phyloP scores from a whole-genome alignment of 1,140 invertebrate species.

The Limonius californicus region DNA sequence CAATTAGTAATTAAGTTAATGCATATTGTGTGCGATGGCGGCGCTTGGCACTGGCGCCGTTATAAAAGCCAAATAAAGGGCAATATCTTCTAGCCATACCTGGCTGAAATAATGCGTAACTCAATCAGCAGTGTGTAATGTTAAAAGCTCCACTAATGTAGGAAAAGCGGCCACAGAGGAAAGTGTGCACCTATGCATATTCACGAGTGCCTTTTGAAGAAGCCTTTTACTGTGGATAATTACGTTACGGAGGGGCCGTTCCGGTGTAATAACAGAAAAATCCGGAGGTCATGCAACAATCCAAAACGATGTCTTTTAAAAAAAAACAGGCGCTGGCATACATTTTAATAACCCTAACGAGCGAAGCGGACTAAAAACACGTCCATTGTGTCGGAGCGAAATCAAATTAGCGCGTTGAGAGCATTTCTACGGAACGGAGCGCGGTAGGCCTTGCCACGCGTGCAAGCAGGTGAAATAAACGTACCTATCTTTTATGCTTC shows the following conservation, averaged over 20 bases:
- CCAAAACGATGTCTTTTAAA: not conserved
- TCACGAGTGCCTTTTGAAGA: not conserved
- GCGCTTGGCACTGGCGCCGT: too few relatives aligned
- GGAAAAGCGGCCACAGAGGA: too few relatives aligned
- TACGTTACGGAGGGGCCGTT: not conserved
- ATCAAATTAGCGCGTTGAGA: not conserved
- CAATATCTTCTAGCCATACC: too few relatives aligned
- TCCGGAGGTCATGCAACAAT: not conserved
- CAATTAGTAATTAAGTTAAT: too few relatives aligned
- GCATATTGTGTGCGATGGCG: too few relatives aligned
- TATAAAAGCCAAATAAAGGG: too few relatives aligned
- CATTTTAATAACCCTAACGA: conserved; percentile 1
- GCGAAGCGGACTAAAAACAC: conserved; percentile 1
- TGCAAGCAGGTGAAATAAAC: not conserved
- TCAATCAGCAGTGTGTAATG: too few relatives aligned
- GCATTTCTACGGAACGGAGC: not conserved
- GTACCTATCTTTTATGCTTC: not conserved
- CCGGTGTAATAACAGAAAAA: not conserved
- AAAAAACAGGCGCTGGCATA: not conserved
- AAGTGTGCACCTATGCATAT: not conserved
- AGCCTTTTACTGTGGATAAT: not conserved
- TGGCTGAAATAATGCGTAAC: too few relatives aligned
- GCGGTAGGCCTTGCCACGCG: not conserved
- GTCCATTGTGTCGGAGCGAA: conserved; percentile 1
- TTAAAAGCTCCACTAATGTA: too few relatives aligned